Percentiles rank a stretch among this genome's conserved stretches.
phyloP scores from a whole-genome alignment of 2,888 invertebrate species.

The Acronicta psi region DNA sequence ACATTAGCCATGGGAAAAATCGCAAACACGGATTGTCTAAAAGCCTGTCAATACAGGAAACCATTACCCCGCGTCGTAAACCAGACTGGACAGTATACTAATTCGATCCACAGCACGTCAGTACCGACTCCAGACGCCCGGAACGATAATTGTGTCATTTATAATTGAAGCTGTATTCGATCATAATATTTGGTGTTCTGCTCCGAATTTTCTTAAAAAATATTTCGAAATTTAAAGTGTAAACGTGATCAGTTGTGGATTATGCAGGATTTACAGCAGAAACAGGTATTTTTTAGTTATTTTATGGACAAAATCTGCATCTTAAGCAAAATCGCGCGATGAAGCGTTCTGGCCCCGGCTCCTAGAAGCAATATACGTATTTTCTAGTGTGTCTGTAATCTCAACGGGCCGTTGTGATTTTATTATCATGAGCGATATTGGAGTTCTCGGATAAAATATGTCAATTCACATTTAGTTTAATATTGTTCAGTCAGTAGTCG shows the following conservation, averaged over 20 bases:
- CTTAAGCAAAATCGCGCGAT: too few species aligned
- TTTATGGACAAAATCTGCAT: slow-evolving; percentile 1
- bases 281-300: slow-evolving; percentile 38
- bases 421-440: background rate
- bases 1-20: slow-evolving; percentile 43
- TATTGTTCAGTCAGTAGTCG: slow-evolving; percentile 3
- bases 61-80: slow-evolving; percentile 72
- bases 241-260: slow-evolving; percentile 15
- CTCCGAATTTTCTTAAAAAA: background rate
- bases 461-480: slow-evolving; percentile 31
- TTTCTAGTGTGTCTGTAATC: background rate
- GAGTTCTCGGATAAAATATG: slow-evolving; percentile 8
- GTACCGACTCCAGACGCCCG: slow-evolving; percentile 61
- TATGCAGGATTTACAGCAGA: slow-evolving; percentile 33
- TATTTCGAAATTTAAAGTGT: slow-evolving; percentile 4
- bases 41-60: slow-evolving; percentile 73
- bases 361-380: background rate
- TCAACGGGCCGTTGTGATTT: background rate
- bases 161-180: slow-evolving; percentile 35
- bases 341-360: too few species aligned
- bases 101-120: slow-evolving; percentile 56
- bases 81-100: slow-evolving; percentile 57
- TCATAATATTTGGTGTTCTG: slow-evolving; percentile 14
- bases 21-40: slow-evolving; percentile 40
- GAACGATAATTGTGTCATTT: slow-evolving; percentile 50